Percentiles rank a stretch among this genome's conserved stretches.
Conservation (phyloP, 2,113 vertebrate species). For the Megaleporinus macrocephalus region DNA sequence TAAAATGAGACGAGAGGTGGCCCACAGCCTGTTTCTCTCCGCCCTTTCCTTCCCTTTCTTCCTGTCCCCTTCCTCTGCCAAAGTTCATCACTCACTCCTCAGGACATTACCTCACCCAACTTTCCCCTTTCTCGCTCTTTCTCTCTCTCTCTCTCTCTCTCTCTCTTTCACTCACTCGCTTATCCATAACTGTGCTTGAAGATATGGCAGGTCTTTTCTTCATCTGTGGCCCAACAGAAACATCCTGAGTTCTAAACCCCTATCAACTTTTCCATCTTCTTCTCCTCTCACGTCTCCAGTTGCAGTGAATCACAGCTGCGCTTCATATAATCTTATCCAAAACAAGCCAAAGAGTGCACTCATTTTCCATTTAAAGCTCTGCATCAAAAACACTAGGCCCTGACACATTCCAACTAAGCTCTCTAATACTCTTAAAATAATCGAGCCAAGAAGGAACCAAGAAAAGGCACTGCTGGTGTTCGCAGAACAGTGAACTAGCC, state of each 20-base stretch:
- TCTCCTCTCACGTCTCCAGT: background rate
- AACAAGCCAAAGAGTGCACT: background rate
- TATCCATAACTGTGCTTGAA: background rate
- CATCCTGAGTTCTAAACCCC: background rate
- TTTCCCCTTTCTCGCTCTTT: constrained; percentile 40
- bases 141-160: constrained; percentile 4
- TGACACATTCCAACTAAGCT: background rate
- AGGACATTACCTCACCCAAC: constrained; percentile 35
- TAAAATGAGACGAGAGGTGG: background rate
- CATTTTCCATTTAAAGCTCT: background rate
- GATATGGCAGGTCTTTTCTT: background rate
- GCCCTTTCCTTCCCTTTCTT: constrained; percentile 56
- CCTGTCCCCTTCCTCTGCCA: constrained; percentile 54
- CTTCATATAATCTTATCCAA: background rate
- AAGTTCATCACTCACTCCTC: constrained; percentile 43
- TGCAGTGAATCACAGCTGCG: background rate
- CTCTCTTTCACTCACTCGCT: background rate
- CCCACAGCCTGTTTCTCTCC: constrained; percentile 41
- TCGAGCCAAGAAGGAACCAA: no score
- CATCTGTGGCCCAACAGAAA: constrained; percentile 17
- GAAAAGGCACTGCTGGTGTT: no score
- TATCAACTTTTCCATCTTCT: constrained; percentile 1
- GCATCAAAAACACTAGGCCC: background rate
- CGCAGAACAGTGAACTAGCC: no score
- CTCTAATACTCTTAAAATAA: background rate